Percentiles rank a stretch among this genome's conserved stretches.
Evolutionary conservation across 2,797 vertebrate species (phyloP).

Genomic region (Platyrinchus mystaceus): DNA sequence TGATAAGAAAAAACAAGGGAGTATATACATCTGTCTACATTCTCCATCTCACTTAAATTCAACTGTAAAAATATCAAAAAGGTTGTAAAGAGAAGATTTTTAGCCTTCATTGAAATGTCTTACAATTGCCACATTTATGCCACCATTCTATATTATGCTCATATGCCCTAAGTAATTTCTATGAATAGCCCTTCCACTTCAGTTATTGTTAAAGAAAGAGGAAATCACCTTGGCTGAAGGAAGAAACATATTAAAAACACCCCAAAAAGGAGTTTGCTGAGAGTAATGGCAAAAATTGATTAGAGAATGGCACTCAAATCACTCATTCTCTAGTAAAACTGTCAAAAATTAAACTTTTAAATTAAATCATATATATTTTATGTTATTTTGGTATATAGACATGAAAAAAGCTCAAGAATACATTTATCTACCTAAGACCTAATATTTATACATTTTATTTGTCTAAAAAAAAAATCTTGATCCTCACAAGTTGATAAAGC

Average conservation of each 20-base stretch:
- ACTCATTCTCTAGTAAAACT: neutral
- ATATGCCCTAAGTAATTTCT: neutral
- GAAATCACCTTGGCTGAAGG: neutral
- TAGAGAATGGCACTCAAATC: neutral
- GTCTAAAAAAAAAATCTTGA: neutral
- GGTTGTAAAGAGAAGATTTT: neutral
- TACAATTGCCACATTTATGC: neutral
- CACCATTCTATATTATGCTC: neutral
- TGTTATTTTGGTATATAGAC: neutral
- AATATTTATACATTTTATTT: neutral
- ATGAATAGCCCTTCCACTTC: neutral
- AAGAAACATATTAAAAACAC: neutral
- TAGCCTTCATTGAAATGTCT: neutral
- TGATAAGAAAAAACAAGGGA: neutral
- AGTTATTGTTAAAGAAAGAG: neutral
- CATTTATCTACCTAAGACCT: neutral
- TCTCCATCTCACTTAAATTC: neutral
- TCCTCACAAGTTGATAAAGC: neutral
- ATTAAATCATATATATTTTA: neutral
- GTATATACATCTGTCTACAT: neutral
- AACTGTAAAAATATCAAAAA: neutral
- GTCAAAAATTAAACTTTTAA: neutral
- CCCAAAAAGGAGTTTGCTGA: rapidly evolving
- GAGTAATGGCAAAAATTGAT: neutral
- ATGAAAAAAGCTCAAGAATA: neutral